These are phyloP conservation scores for Perodicticus potto DNA, from an alignment of 2,797 vertebrate genomes.

Conservation along the genomic window DNA sequence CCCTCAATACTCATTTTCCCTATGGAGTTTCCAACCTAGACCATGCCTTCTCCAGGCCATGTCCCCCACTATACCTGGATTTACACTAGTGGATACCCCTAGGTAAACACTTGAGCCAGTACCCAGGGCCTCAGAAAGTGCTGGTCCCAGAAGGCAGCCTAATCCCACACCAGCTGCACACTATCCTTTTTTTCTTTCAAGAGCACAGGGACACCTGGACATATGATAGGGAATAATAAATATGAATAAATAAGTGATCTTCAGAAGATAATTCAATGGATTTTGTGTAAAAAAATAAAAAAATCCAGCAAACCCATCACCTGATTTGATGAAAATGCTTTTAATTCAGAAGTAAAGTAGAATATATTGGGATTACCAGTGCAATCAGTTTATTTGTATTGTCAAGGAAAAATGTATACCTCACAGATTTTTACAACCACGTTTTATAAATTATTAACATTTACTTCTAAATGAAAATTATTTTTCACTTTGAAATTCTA, in stretches of 20 bases:
- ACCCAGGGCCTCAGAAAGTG: neutral
- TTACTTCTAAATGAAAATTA: constrained; percentile 54
- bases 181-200: constrained; percentile 9
- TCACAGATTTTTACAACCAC: constrained; percentile 26
- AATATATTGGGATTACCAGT: constrained; percentile 35
- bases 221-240: constrained; percentile 3
- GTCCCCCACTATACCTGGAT: neutral
- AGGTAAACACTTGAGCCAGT: neutral
- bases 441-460: constrained; percentile 36
- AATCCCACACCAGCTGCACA: neutral
- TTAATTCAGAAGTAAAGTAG: constrained; percentile 24
- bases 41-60: neutral
- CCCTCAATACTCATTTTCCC: neutral
- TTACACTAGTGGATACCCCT: neutral
- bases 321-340: constrained; percentile 55
- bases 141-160: neutral
- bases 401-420: neutral
- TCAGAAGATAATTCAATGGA: neutral
- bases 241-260: neutral
- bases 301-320: constrained; percentile 15
- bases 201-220: neutral
- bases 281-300: constrained; percentile 7
- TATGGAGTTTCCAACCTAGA: neutral
- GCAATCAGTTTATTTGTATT: neutral
- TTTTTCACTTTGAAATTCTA: constrained; percentile 49